Conservation (phyloP, 2,888 invertebrate species). For the Rhyacophila evoluta region DNA sequence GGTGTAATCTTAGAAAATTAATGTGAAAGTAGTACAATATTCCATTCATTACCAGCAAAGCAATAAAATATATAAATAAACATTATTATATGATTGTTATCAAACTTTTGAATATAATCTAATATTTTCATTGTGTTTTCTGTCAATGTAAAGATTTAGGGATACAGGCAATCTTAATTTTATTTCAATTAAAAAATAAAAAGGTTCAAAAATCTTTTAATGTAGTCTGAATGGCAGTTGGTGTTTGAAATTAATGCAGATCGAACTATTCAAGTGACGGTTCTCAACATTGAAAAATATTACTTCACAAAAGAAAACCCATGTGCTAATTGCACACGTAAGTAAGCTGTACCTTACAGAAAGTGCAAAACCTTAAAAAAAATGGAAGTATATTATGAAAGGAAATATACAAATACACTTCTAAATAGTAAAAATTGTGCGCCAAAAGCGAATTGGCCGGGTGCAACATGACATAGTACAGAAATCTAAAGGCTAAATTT, state of each 20-base stretch:
- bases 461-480: neutral
- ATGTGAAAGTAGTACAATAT: neutral
- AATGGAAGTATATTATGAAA: neutral
- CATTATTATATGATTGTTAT: too few relatives aligned
- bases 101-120: neutral
- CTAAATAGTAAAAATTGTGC: slow-evolving; percentile 3
- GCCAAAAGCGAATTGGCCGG: slow-evolving; percentile 25
- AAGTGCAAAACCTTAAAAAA: too few relatives aligned
- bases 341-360: too few relatives aligned
- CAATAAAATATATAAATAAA: too few relatives aligned
- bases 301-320: too few relatives aligned
- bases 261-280: too few relatives aligned
- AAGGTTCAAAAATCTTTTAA: neutral
- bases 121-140: neutral
- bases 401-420: neutral
- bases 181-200: neutral
- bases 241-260: neutral
- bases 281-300: too few relatives aligned
- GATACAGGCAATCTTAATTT: neutral
- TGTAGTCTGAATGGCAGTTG: neutral
- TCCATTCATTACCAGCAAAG: too few relatives aligned
- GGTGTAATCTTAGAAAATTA: neutral
- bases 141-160: neutral
- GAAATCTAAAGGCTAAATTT: neutral
- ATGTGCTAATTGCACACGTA: too few relatives aligned